Percentiles rank a stretch among this genome's conserved stretches.
phyloP scores from a whole-genome alignment of 2,797 vertebrate species.

The Cirrhinus mrigala region DNA sequence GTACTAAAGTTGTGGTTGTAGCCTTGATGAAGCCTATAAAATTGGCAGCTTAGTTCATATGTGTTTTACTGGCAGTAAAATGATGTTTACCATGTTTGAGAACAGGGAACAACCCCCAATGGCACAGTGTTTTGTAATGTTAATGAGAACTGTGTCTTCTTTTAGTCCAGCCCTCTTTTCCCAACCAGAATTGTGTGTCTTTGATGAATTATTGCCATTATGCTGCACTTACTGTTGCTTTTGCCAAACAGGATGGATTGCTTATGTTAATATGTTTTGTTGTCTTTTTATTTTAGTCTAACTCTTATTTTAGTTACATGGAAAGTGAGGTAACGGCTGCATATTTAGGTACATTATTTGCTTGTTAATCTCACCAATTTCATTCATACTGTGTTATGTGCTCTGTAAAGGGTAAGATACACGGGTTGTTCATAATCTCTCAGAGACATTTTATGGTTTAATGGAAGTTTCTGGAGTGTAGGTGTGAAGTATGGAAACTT shows the following conservation, averaged over 20 bases:
- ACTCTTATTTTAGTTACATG: constrained; percentile 44
- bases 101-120: constrained; percentile 66
- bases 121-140: constrained; percentile 64
- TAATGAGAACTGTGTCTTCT: constrained; percentile 68
- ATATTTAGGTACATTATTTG: constrained; percentile 67
- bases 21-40: constrained; percentile 69
- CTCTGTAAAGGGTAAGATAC: constrained; percentile 60
- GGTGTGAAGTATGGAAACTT: neutral
- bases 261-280: constrained; percentile 58
- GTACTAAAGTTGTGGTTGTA: constrained; percentile 34
- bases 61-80: constrained; percentile 81
- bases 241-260: constrained; percentile 72
- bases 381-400: constrained; percentile 58
- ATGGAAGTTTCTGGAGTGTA: neutral
- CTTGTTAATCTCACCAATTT: constrained; percentile 69
- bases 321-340: constrained; percentile 64
- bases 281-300: neutral
- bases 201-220: constrained; percentile 73
- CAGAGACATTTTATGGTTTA: neutral
- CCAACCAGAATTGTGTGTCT: constrained; percentile 57
- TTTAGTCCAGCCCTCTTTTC: constrained; percentile 67
- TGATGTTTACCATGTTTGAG: constrained; percentile 81
- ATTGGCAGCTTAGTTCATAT: constrained; percentile 80
- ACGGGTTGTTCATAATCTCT: constrained; percentile 45
- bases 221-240: constrained; percentile 72